A percentile compares a stretch with the other conserved stretches of the same genome.
Evolutionary conservation across 2,113 vertebrate genomes (phyloP).

Genomic region (Addax nasomaculatus): DNA sequence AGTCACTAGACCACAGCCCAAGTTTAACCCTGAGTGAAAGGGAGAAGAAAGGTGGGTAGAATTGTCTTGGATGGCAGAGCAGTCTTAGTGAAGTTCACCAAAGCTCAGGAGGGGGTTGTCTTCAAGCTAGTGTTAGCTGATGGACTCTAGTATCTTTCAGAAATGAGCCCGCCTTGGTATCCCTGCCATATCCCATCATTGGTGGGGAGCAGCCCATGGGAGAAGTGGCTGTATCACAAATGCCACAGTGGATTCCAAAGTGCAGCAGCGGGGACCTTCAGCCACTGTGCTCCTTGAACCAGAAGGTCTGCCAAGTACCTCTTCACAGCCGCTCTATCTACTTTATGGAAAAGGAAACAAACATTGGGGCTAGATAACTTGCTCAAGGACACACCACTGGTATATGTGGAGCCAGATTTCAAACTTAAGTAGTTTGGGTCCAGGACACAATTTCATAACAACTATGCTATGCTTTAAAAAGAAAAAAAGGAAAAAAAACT

Average conservation of each 20-base stretch:
- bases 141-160: background rate
- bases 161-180: background rate
- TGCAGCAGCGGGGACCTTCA: background rate
- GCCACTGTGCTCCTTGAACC: background rate
- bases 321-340: background rate
- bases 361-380: background rate
- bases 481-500: background rate
- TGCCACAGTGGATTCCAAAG: background rate
- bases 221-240: background rate
- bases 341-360: background rate
- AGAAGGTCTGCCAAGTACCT: background rate
- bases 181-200: background rate
- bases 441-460: background rate
- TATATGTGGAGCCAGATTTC: background rate
- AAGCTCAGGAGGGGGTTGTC: background rate
- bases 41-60: background rate
- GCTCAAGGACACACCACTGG: background rate
- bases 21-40: background rate
- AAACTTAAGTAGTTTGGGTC: background rate
- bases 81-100: background rate
- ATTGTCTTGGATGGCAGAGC: background rate
- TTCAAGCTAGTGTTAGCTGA: background rate
- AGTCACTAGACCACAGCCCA: background rate
- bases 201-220: background rate
- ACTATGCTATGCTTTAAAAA: background rate